Evolutionary conservation across 2,113 vertebrate genomes (phyloP), one percentile per base, ranked within the genome.

Genomic region (Notechis scutatus): DNA sequence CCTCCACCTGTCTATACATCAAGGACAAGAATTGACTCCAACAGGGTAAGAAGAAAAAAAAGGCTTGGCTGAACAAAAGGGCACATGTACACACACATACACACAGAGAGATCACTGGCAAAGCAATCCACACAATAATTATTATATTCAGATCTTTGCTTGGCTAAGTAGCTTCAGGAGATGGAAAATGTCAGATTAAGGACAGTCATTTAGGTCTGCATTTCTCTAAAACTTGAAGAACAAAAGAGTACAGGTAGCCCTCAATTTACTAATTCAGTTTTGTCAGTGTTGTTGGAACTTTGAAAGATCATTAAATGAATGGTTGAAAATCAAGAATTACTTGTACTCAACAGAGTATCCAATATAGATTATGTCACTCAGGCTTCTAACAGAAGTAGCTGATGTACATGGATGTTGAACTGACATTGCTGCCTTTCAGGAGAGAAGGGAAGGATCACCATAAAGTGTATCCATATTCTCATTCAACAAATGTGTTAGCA

Each of bases 1-100:
- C 99, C 98, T 92, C 99, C 99, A 45, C 98, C 98, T 14, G 97
- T 99, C 26, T 98, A 98, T 86, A 97, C 98, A 1, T 97, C 98
- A 89, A 98, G 98, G 95, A 97, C 98, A 94, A 98, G 98, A 88
- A 98, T 99, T 39, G 98, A 99, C 96, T 99, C 99, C 91, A 99
- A 99, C 96, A 98, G 98, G 97, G 99, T 99, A 98, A 98, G 99
- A 95, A 93, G 45, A 34, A 92, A 34, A 50, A 50, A 93, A 87
- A 91, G 88, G 50, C 39, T 26, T 81, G 23, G 45, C 1, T 26
- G 18, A 74, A 45, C 23, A 57, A 81, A 85, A 3, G 3, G 39
- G 7, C 29, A 29, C n/a, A 42, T 9, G 24, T 26, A 55, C 50
- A 54, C 29, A 55, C 54, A 34, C 8, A 21, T 7, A 23, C 29